Evolutionary conservation across 2,797 vertebrate genomes (phyloP).

Genomic region (Clarias platycephalus): DNA sequence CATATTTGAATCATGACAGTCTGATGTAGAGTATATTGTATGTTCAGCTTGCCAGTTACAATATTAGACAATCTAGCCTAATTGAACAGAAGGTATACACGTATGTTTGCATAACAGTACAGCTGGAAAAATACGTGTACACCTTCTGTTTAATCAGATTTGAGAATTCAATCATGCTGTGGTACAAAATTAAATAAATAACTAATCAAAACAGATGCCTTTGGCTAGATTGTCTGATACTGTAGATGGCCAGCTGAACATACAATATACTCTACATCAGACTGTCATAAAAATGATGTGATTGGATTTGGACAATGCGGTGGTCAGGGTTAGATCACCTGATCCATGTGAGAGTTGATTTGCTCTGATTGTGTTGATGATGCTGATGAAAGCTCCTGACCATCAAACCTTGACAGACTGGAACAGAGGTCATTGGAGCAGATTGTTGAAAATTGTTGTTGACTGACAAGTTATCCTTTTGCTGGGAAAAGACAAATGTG

Average conservation of each 20-base stretch:
- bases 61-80: too few relatives aligned
- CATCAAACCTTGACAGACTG: slow-evolving; percentile 15
- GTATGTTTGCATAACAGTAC: too few relatives aligned
- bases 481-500: not conserved
- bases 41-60: too few relatives aligned
- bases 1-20: too few relatives aligned
- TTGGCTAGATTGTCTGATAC: not conserved
- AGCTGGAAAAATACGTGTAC: not conserved
- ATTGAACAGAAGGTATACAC: too few relatives aligned
- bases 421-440: slow-evolving; percentile 19
- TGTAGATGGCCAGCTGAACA: too few relatives aligned
- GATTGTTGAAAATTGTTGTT: not conserved
- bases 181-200: not conserved
- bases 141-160: not conserved
- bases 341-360: slow-evolving; percentile 28
- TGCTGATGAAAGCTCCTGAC: slow-evolving; percentile 27
- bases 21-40: too few relatives aligned
- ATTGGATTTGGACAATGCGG: not conserved
- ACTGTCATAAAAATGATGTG: not conserved
- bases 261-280: not conserved
- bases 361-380: slow-evolving; percentile 26
- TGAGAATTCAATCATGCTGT: not conserved
- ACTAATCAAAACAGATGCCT: not conserved
- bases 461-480: slow-evolving; percentile 31
- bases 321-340: not conserved